Evolutionary conservation across 2,113 vertebrate genomes (phyloP), one percentile per base, ranked within the genome.

Genomic region (Lepidothrix coronata): DNA sequence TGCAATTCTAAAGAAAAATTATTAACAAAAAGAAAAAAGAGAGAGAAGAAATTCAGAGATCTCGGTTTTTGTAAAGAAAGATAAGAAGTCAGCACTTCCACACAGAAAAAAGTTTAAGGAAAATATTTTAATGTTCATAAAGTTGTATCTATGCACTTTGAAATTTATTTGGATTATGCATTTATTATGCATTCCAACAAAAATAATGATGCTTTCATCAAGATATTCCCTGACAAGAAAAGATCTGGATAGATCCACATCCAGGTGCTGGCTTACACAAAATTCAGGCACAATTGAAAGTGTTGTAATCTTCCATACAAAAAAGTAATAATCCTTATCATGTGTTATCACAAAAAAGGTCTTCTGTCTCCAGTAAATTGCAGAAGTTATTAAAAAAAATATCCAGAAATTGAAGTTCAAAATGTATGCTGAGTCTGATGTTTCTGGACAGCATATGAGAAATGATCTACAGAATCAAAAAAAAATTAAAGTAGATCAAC

Each of bases 41-140:
- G 27, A 88, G 9, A 63, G 6, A 73, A 48, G 9, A 71, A 22
- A 24, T 28, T 9, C 6, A 79, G 22, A 37, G 19, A 52, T 10
- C 3, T 2, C 4, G 23, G 5, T 39, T 33, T 61, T 3, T n/a
- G 11, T 58, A 25, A 70, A n/a, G 35, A 88, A 44, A 94, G 25
- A 49, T 76, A 2, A 3, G 43, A 78, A 37, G 4, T 28, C 2
- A 1, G 1, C 54, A 67, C 33, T 15, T 46, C 33, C 7, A 9
- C 76, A 41, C 0, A 58, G 8, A 58, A 57, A 92, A 95, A 35
- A 3, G 1, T 39, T 68, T n/a, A 70, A 44, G 7, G 23, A 88
- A 4, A 0, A 31, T 48, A 39, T 72, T 21, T 44, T 30, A 68
- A 21, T 46, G 8, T 39, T 67, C 28, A 43, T 24, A 14, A 82